Percentiles rank a stretch among this genome's conserved stretches.
Evolutionary conservation across 2,888 invertebrate species (phyloP).

Genomic region (Abscondita cerata): DNA sequence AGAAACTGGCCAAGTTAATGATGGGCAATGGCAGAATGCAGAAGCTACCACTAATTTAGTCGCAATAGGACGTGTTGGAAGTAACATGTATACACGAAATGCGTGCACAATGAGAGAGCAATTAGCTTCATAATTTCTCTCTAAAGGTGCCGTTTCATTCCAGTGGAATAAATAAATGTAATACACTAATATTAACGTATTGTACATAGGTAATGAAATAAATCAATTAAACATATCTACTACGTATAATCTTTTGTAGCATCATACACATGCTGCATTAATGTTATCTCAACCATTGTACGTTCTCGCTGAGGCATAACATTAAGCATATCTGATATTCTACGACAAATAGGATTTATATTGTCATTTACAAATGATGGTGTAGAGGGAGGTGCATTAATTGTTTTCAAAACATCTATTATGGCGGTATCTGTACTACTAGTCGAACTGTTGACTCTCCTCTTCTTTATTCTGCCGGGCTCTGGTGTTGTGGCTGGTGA

Average conservation of each 20-base stretch:
- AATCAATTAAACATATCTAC: not conserved
- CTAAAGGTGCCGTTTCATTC: not conserved
- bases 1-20: not conserved
- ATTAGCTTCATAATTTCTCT: not conserved
- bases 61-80: not conserved
- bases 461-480: no score
- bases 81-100: conserved; percentile 8
- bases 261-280: not conserved
- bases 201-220: not conserved
- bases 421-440: no score
- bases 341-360: not conserved
- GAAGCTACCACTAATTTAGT: not conserved
- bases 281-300: not conserved
- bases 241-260: not conserved
- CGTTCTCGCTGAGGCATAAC: not conserved
- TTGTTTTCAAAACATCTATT: no score
- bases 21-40: not conserved
- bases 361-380: no score
- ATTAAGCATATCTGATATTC: not conserved
- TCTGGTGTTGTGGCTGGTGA: no score
- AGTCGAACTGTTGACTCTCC: no score
- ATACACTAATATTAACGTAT: not conserved
- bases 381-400: no score
- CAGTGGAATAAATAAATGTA: conserved; percentile 3
- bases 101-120: conserved; percentile 5